A percentile compares a stretch with the other conserved stretches of the same genome.
phyloP scores from a whole-genome alignment of 2,888 invertebrate species.

The Hypena proboscidalis region DNA sequence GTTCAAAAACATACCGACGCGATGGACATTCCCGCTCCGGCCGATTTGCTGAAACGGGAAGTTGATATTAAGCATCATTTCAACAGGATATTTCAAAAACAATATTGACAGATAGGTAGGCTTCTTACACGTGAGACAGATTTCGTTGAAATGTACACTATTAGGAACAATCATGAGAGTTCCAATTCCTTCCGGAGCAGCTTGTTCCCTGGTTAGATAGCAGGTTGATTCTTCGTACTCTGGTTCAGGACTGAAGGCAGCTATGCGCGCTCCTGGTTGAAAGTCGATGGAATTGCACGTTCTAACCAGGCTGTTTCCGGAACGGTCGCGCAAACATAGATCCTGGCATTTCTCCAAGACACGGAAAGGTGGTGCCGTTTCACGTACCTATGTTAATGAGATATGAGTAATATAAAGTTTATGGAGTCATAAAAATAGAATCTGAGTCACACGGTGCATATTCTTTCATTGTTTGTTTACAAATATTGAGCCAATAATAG shows the following conservation, averaged over 20 bases:
- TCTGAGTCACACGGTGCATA: too few species aligned
- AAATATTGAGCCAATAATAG: too few species aligned
- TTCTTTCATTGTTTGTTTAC: too few species aligned
- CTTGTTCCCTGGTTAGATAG: conserved; percentile 93
- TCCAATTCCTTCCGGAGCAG: conserved; percentile 95
- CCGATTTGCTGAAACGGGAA: conserved; percentile 86
- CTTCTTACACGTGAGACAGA: conserved; percentile 95
- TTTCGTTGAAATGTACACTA: conserved; percentile 95
- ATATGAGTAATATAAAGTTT: conserved; percentile 16
- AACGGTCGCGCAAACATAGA: conserved; percentile 92
- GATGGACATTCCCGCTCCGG: conserved; percentile 96
- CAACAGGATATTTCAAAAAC: conserved; percentile 2
- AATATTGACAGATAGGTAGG: conserved; percentile 28
- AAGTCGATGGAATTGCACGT: conserved; percentile 96
- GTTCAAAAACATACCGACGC: conserved; percentile 94
- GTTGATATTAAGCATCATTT: conserved; percentile 20
- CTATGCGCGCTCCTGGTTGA: conserved; percentile 94
- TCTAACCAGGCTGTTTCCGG: conserved; percentile 92
- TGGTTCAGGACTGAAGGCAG: conserved; percentile 91
- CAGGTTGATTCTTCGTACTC: conserved; percentile 96
- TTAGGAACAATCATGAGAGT: conserved; percentile 95
- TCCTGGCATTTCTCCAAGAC: conserved; percentile 96
- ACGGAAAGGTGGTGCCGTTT: conserved; percentile 93
- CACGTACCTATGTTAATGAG: conserved; percentile 85
- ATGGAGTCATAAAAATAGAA: too few species aligned